Percentiles rank a stretch among this genome's conserved stretches.
Evolutionary conservation across 1,140 invertebrate genomes (phyloP).

Genomic region (Sweltsa coloradensis): DNA sequence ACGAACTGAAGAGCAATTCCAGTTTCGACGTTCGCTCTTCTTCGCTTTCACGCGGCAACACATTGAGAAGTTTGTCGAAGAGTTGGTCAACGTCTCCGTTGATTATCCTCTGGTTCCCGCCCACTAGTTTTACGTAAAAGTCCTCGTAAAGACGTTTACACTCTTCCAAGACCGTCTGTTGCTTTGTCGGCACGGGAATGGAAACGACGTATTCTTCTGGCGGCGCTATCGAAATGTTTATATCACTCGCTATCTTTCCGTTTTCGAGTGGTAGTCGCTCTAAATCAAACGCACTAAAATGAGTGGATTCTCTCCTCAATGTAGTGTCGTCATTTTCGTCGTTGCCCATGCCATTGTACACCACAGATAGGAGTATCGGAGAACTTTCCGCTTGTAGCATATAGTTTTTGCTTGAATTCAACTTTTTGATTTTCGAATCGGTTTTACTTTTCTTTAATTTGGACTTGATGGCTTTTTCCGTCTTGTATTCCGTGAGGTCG

Average conservation of each 20-base stretch:
- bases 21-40: slow-evolving; percentile 33
- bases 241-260: no score
- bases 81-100: slow-evolving; percentile 29
- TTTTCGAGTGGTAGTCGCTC: no score
- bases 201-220: neutral
- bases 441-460: slow-evolving; percentile 8
- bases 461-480: slow-evolving; percentile 3
- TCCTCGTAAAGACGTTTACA: slow-evolving; percentile 54
- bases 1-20: slow-evolving; percentile 27
- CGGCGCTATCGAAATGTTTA: no score
- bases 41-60: slow-evolving; percentile 26
- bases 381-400: neutral
- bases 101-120: slow-evolving; percentile 29
- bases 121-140: slow-evolving; percentile 48
- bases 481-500: slow-evolving; percentile 6
- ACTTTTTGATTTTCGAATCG: slow-evolving; percentile 13
- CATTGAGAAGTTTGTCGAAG: slow-evolving; percentile 27
- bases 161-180: slow-evolving; percentile 39
- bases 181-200: slow-evolving; percentile 5
- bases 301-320: neutral
- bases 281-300: no score
- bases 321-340: neutral
- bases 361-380: slow-evolving; percentile 7
- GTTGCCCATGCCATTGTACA: neutral
- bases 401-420: neutral